Percentiles rank a stretch among this genome's conserved stretches.
phyloP scores from a whole-genome alignment of 1,140 invertebrate species.

The Zaprionus camerounensis region DNA sequence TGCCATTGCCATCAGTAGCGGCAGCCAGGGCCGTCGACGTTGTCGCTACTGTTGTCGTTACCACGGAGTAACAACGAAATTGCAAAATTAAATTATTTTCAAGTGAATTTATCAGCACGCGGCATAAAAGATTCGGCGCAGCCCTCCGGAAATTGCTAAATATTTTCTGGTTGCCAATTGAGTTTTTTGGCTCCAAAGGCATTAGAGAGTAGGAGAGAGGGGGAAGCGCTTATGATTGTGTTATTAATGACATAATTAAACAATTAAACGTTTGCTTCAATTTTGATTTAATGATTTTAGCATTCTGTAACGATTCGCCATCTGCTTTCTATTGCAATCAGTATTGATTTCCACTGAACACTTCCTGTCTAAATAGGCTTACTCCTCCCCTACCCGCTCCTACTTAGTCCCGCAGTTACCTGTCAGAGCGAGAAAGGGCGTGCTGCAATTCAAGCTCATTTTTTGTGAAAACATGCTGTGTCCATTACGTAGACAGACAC shows the following conservation, averaged over 20 bases:
- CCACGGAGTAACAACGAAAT: slow-evolving; percentile 57
- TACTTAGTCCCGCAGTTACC: neutral
- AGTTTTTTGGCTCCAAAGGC: slow-evolving; percentile 26
- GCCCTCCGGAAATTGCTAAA: slow-evolving; percentile 73
- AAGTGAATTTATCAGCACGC: slow-evolving; percentile 68
- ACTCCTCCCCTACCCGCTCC: no score
- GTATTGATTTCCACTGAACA: neutral
- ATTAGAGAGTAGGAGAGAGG: slow-evolving; percentile 15
- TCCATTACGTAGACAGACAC: slow-evolving; percentile 2
- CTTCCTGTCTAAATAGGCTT: neutral
- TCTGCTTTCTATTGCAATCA: neutral
- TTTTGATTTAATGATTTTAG: slow-evolving; percentile 44
- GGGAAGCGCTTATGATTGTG: slow-evolving; percentile 53
- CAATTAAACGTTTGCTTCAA: slow-evolving; percentile 59
- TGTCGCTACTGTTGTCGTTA: slow-evolving; percentile 33
- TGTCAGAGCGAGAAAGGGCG: neutral
- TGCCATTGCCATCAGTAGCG: neutral
- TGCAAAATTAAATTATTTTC: slow-evolving; percentile 76
- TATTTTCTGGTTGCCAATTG: slow-evolving; percentile 73
- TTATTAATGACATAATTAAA: slow-evolving; percentile 77
- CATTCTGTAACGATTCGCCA: neutral
- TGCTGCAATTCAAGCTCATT: neutral
- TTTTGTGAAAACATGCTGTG: neutral
- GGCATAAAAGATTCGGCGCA: slow-evolving; percentile 40
- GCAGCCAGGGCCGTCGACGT: neutral